Evolutionary conservation across 2,113 vertebrate genomes (phyloP).

Genomic region (Hystrix cristata): DNA sequence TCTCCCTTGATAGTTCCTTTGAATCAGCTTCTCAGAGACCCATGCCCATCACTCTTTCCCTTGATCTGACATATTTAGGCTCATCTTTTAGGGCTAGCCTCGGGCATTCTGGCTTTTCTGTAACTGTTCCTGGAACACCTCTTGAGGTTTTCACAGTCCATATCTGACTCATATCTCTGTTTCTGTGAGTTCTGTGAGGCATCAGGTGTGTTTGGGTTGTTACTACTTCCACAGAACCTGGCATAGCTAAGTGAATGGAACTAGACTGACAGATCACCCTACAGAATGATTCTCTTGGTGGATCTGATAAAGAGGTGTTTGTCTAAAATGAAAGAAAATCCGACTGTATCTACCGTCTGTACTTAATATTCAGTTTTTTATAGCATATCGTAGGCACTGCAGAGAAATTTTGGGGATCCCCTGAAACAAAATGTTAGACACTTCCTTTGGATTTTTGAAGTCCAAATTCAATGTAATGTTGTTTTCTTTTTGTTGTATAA

Average conservation of each 20-base stretch:
- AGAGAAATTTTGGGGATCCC: background rate
- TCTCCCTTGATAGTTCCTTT: background rate
- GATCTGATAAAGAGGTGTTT: background rate
- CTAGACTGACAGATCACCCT: background rate
- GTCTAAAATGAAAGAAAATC: background rate
- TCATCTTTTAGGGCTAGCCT: background rate
- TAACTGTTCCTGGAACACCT: background rate
- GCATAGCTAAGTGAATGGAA: background rate
- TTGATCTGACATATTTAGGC: background rate
- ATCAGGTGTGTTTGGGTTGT: background rate
- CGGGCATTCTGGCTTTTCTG: background rate
- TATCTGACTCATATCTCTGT: background rate
- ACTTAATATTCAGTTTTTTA: background rate
- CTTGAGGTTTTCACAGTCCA: background rate
- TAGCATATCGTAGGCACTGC: too few species aligned
- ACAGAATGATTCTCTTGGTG: background rate
- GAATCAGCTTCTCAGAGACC: background rate
- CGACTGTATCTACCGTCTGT: background rate
- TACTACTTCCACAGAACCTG: background rate
- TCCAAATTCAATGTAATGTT: background rate
- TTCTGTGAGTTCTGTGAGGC: background rate
- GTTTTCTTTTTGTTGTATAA: background rate
- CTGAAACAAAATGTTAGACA: background rate
- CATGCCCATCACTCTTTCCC: background rate
- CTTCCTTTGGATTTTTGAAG: background rate